Evolutionary conservation across 2,113 vertebrate genomes (phyloP).

Genomic region (Diglossa brunneiventris): DNA sequence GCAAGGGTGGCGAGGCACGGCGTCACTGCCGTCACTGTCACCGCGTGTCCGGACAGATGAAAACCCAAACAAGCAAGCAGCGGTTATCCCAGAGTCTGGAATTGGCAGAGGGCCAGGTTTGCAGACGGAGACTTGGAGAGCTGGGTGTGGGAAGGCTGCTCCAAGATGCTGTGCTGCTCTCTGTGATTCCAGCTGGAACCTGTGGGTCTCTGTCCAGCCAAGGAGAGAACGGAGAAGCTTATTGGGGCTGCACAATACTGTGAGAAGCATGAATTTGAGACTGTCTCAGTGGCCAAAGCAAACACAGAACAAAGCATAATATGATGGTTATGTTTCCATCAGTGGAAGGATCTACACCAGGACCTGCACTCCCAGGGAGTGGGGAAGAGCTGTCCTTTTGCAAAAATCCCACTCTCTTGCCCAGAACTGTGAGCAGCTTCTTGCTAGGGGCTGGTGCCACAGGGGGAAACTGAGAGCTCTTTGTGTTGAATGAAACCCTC

Average conservation of each 20-base stretch:
- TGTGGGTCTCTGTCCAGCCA: background rate
- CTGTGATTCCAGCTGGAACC: background rate
- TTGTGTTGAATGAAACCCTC: background rate
- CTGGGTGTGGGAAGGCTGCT: background rate
- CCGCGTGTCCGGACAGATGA: background rate
- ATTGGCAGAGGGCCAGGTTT: too few relatives aligned
- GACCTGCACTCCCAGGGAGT: background rate
- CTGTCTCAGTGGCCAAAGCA: background rate
- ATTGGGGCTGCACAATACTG: background rate
- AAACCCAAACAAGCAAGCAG: background rate
- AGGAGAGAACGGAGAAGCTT: too few relatives aligned
- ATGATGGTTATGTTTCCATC: background rate
- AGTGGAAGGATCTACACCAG: too few relatives aligned
- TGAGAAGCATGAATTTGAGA: background rate
- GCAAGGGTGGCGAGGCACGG: fast-evolving
- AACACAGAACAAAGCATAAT: background rate
- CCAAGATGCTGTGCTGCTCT: background rate
- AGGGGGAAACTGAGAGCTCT: background rate
- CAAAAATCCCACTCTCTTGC: background rate
- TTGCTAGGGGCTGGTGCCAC: background rate
- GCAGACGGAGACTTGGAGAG: background rate
- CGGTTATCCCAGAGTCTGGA: background rate
- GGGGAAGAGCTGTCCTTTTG: background rate
- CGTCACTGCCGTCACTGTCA: fast-evolving
- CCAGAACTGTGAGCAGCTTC: background rate